These are phyloP conservation scores for Silurus meridionalis DNA, from an alignment of 2,113 vertebrate species.

Conservation along the genomic window DNA sequence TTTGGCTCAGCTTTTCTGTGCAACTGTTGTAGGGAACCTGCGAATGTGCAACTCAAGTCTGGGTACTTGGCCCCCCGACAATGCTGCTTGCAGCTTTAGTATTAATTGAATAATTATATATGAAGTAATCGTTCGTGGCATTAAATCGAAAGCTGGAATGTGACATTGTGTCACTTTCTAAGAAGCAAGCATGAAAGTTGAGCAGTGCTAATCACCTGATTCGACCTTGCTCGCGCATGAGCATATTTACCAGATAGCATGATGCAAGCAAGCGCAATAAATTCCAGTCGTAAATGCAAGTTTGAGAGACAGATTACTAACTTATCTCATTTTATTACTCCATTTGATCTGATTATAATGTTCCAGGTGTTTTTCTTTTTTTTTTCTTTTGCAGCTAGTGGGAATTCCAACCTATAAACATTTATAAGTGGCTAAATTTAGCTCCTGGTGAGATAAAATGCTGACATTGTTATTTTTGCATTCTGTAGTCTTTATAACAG, in stretches of 20 bases:
- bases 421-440: not conserved
- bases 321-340: not conserved
- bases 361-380: not conserved
- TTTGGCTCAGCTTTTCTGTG: no score
- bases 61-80: no score
- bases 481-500: no score
- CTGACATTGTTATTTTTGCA: not conserved
- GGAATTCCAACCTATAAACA: not conserved
- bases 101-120: no score
- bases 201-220: no score
- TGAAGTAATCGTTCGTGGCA: no score
- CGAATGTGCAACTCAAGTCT: no score
- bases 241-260: not conserved
- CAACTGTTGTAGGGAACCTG: no score
- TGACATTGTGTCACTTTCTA: not conserved
- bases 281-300: not conserved
- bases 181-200: not conserved
- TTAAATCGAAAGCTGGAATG: no score
- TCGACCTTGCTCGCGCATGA: not conserved
- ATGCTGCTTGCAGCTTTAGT: no score
- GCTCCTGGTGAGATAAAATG: not conserved
- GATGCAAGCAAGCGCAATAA: not conserved
- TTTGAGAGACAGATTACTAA: not conserved
- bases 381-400: not conserved
- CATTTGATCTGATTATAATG: not conserved